Evolutionary conservation across 2,797 vertebrate species (phyloP), one percentile per base, ranked within the genome.

Genomic region (Lagocephalus sceleratus): DNA sequence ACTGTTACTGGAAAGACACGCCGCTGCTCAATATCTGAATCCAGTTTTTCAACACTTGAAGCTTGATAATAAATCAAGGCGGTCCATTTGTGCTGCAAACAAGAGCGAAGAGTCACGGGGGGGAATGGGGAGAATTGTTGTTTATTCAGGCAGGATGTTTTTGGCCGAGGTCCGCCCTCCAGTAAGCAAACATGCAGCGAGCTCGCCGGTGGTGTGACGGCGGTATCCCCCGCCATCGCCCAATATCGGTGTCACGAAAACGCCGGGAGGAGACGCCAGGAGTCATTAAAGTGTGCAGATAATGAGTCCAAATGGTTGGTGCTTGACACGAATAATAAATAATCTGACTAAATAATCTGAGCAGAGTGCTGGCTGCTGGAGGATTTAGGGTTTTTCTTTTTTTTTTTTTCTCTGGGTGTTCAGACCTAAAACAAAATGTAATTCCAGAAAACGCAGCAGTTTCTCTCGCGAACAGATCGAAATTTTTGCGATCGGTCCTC

Each of bases 1-100:
- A 39, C 21, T 51, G 48, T 51, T 51, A 38, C 48, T 51, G 32
- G 48, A 51, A 51, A 21, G 19, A 39, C 32, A 38, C 12, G 14
- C 32, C 39, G 32, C 20, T 39, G 20, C 32, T n/a, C 29, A 32
- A 49, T 19, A 21, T 51, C 38, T 22, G 25, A 39, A 19, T 52
- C 39, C 16, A 41, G 39, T 42, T 25, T 42, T 52, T 52, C 20
- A 52, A 19, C 23, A 51, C 50, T 51, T 41, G 39, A 35, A 40
- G 38, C 20, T 40, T 40, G 19, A 41, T 25, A 26, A 53, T 43
- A 44, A 29, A 54, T 54, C 50, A 41, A 14, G 7, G 2, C 3
- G 20, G 38, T 25, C 20, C 10, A 39, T n/a, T 44, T 21, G 7
- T 38, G 41, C 42, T 32, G 51, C 26, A 23, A 43, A 32, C 16